Conservation (phyloP, 2,113 vertebrate genomes). For the Tragelaphus buxtoni region DNA sequence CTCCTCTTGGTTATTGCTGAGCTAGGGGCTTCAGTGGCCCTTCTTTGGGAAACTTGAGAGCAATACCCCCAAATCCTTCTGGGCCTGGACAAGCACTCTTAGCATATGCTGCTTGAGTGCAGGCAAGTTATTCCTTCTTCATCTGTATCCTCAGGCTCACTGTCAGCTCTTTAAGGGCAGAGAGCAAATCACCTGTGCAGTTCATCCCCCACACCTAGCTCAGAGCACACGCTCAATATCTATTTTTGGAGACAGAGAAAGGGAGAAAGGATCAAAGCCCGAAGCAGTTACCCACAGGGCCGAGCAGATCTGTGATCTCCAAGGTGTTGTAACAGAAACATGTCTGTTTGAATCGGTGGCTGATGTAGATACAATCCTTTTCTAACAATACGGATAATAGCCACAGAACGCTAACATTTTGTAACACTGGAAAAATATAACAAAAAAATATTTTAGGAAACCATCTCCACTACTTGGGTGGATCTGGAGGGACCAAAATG, state of each 20-base stretch:
- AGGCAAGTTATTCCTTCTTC: neutral
- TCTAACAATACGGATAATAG: neutral
- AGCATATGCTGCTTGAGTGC: neutral
- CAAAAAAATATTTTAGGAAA: constrained; percentile 35
- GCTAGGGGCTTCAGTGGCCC: neutral
- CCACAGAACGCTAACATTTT: neutral
- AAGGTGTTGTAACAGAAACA: neutral
- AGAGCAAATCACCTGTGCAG: neutral
- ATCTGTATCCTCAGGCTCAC: neutral
- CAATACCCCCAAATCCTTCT: neutral
- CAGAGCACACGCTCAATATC: neutral
- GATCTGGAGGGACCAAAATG: neutral
- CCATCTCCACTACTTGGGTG: neutral
- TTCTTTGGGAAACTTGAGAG: neutral
- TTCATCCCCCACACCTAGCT: neutral
- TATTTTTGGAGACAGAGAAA: neutral
- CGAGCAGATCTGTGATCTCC: neutral
- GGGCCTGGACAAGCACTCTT: neutral
- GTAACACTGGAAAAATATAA: neutral
- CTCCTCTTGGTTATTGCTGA: neutral
- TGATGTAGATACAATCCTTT: neutral
- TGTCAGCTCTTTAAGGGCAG: neutral
- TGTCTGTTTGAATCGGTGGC: neutral
- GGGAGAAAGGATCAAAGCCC: neutral
- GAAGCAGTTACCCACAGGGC: neutral